Base-by-base conservation (phyloP, 2,888 invertebrate genomes). In the Stegana nigrithorax region DNA sequence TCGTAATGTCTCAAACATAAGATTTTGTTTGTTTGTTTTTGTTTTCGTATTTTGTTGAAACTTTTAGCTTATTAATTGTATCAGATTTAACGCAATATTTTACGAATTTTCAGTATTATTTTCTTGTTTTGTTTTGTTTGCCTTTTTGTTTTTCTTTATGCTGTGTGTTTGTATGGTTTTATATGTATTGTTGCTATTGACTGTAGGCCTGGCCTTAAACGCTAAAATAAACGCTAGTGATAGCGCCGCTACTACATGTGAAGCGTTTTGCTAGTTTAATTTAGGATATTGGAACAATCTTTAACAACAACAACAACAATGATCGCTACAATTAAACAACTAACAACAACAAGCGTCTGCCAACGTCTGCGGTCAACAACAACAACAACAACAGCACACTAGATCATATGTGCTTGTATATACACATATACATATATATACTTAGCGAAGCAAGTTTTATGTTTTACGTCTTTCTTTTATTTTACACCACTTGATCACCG, bases 311-410 rank as follows among this genome's bases (percentile, higher is more conserved):
- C 72, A 69, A 78, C 72, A 74, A 72, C 67, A 72, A 81, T 72
- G 74, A 72, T 75, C 72, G 78, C 81, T 78, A 77, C 76, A 76
- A 73, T 78, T 80, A 79, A 79, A 81, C 78, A 78, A 79, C 75
- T 79, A 79, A 77, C 76, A 79, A 80, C 78, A 79, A 79, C 27
- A 74, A 76, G 73, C 79, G 77, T 76, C 76, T 29, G 29, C 29
- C 10, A 7, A 7, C 6, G 10, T 10, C 10, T 29, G 6, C 29
- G 10, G 70, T 60, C 71, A 67, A 47, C 62, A 71, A 64, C 68
- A 73, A 59, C 44, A 64, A 59, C 62, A 44, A 17, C 44, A 44
- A 12, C 17, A 8, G 14, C 6, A 10, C 14, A 50, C 14, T 14
- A 6, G 10, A 10, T 2, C 10, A n/a, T n/a, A n/a, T n/a, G n/a